Evolutionary conservation across 2,113 vertebrate genomes (phyloP), one percentile per base, ranked within the genome.

Genomic region (Paramisgurnus dabryanus): DNA sequence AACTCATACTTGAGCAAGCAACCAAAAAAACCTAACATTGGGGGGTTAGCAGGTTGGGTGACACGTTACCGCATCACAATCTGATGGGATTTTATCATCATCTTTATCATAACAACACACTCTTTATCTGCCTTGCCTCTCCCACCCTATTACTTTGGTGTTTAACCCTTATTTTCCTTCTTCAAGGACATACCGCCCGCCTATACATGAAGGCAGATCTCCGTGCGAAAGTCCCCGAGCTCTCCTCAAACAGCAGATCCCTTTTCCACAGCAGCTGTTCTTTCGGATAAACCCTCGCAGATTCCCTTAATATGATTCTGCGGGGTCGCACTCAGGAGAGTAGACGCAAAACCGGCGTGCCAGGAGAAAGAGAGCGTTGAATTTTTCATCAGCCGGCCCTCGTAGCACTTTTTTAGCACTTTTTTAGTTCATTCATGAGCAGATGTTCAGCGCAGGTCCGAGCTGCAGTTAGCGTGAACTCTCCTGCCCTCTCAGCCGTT

Each of bases 281-380:
- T 95, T 95, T 94, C 94, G 94, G 95, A 96, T 96, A 77, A 77
- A 96, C 92, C 94, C 93, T 96, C 57, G 18, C 94, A 98, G 96
- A 95, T 96, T 95, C 95, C 96, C 95, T 96, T 97, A 96, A 97
- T 96, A 97, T 97, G 98, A 97, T 97, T 98, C 96, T 92, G 93
- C 92, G 92, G 82, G 95, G 92, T 96, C 95, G 77, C 95, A 91
- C 97, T 96, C 97, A 91, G 92, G 98, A 99, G 97, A 96, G 94
- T 97, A 95, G 95, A 94, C 6, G 93, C 93, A 92, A 94, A 97
- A 97, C 94, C 95, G 95, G 95, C 93, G 94, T 97, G 96, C 96
- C 96, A 98, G 95, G 91, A 74, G 92, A 96, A 72, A 67, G 95
- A 95, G 96, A 96, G 94, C 89, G 91, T 95, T 96, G 96, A 95